These are phyloP conservation scores for Amorpha juglandis DNA, from an alignment of 2,888 invertebrate genomes.

Conservation along the genomic window DNA sequence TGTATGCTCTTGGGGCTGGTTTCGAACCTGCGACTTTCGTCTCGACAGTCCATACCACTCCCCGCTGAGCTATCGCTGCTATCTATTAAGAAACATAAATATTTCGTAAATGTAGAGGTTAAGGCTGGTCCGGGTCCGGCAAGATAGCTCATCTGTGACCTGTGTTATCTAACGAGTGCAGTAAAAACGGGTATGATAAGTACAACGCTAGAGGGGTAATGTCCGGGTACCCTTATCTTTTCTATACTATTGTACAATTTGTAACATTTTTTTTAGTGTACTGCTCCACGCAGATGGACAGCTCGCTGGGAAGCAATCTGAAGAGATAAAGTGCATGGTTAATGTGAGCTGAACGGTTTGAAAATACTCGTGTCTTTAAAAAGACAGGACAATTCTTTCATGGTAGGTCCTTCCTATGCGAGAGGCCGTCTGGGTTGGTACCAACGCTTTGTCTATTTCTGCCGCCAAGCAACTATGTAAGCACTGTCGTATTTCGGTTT, in stretches of 20 bases:
- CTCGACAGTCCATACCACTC: no score
- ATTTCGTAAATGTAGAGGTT: conserved; percentile 33
- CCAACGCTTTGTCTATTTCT: no score
- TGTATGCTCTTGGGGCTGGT: no score
- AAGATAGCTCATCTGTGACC: conserved; percentile 30
- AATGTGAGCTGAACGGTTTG: neutral
- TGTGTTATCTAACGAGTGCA: neutral
- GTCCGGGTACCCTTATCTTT: conserved; percentile 1
- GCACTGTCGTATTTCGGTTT: no score
- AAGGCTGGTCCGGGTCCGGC: conserved; percentile 29
- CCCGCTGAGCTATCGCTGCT: no score
- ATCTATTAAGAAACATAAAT: no score
- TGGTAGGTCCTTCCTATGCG: no score
- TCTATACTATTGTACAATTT: neutral
- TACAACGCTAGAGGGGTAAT: conserved; percentile 10
- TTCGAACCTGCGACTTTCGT: no score
- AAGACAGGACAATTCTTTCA: no score
- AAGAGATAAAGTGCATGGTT: neutral
- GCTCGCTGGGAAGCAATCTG: neutral
- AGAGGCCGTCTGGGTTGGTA: no score
- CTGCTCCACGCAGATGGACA: neutral
- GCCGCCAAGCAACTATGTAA: no score
- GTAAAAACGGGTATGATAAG: conserved; percentile 17
- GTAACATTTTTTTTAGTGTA: neutral
- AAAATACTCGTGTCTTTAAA: neutral